phyloP scores from a whole-genome alignment of 2,888 invertebrate species.

The Hetaerina titia region DNA sequence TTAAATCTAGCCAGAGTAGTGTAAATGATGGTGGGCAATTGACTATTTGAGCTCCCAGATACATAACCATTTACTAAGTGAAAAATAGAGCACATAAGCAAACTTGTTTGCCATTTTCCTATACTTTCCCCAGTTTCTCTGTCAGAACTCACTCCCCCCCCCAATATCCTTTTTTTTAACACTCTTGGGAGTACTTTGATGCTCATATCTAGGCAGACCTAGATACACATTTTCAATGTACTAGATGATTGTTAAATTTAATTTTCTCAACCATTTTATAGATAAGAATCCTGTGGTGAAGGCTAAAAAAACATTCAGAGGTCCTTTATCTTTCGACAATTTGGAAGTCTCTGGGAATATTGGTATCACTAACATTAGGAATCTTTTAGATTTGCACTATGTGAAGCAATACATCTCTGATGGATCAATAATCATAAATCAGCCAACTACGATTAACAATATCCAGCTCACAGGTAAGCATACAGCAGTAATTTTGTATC shows the following conservation, averaged over 20 bases:
- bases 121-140: no score
- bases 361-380: constrained; percentile 69
- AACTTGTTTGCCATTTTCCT: no score
- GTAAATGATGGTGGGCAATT: no score
- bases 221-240: background rate
- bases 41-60: no score
- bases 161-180: no score
- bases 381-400: constrained; percentile 68
- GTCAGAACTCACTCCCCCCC: no score
- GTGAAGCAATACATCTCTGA: constrained; percentile 71
- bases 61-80: no score
- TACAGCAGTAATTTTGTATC: background rate
- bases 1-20: no score
- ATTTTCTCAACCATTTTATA: background rate
- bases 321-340: constrained; percentile 72
- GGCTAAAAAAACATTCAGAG: constrained; percentile 73
- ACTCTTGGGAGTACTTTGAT: no score
- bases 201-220: background rate
- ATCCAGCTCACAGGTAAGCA: constrained; percentile 75
- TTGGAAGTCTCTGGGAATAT: constrained; percentile 67
- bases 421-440: constrained; percentile 70
- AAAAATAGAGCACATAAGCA: no score
- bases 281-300: background rate
- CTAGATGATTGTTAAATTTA: background rate
- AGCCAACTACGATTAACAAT: constrained; percentile 75